phyloP scores from a whole-genome alignment of 2,888 invertebrate species.

The Amblyteles armatorius region DNA sequence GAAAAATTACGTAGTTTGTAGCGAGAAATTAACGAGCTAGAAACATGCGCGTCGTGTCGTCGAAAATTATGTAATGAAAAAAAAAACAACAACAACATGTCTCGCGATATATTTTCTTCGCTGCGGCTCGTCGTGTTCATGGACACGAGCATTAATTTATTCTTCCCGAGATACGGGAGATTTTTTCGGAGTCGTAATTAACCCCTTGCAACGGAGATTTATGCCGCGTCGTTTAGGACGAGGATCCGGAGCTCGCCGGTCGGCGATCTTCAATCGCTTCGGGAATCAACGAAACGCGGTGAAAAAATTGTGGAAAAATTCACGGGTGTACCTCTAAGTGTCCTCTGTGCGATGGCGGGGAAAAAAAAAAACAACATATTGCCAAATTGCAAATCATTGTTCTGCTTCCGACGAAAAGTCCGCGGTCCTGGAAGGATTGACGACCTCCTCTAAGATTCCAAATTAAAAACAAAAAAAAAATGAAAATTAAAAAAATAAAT shows the following conservation, averaged over 20 bases:
- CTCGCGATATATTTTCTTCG: conserved; percentile 5
- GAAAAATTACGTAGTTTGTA: conserved; percentile 72
- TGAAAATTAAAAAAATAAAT: background rate
- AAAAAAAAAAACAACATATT: background rate
- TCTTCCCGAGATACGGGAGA: background rate
- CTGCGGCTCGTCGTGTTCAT: too few species aligned
- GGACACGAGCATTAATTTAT: conserved; percentile 1
- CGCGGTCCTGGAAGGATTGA: background rate
- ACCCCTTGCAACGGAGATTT: background rate
- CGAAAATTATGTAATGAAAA: conserved; percentile 25
- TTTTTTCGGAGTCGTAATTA: background rate
- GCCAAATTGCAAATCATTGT: background rate
- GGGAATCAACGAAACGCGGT: background rate
- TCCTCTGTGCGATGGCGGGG: too few species aligned
- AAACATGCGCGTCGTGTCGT: conserved; percentile 10
- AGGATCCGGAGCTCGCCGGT: background rate
- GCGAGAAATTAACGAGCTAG: conserved; percentile 67
- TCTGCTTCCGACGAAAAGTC: background rate
- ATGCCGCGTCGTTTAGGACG: background rate
- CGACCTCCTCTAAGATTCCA: background rate
- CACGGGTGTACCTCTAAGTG: too few species aligned
- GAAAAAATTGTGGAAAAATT: too few species aligned
- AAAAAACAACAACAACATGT: background rate
- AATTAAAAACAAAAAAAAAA: too few species aligned
- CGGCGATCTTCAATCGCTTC: background rate